These are phyloP conservation scores for Platysteira castanea DNA, from an alignment of 2,113 vertebrate species.

Conservation along the genomic window DNA sequence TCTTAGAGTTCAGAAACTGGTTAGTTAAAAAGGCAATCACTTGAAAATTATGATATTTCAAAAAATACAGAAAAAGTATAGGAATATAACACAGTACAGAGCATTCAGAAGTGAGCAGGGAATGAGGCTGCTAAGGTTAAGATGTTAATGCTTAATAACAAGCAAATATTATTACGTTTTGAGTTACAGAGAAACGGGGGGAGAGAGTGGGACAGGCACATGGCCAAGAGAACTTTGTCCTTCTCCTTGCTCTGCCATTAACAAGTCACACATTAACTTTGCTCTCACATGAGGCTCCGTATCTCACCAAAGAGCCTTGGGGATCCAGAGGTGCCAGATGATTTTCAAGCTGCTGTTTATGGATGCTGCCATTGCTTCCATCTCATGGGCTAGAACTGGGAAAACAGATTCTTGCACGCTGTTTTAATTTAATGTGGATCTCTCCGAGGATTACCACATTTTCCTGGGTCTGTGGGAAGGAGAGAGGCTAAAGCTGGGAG, in stretches of 20 bases:
- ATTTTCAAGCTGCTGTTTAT: not conserved
- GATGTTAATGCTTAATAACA: conserved; percentile 39
- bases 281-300: not conserved
- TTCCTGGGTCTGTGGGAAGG: not conserved
- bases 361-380: not conserved
- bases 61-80: not conserved
- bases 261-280: conserved; percentile 49
- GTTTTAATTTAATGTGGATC: not conserved
- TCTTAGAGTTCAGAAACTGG: not conserved
- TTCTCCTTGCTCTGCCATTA: not conserved
- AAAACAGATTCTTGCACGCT: not conserved
- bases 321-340: not conserved
- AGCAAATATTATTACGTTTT: conserved; percentile 33
- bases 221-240: conserved; percentile 35
- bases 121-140: not conserved
- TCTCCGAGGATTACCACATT: not conserved
- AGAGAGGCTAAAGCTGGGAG: not conserved
- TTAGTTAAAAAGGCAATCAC: not conserved
- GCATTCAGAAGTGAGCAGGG: not conserved
- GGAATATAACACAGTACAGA: not conserved
- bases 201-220: not conserved
- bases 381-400: not conserved
- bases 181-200: not conserved
- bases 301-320: not conserved
- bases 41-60: not conserved